A percentile compares a stretch with the other conserved stretches of the same genome.
phyloP scores from a whole-genome alignment of 2,113 vertebrate species.

The Eleginops maclovinus region DNA sequence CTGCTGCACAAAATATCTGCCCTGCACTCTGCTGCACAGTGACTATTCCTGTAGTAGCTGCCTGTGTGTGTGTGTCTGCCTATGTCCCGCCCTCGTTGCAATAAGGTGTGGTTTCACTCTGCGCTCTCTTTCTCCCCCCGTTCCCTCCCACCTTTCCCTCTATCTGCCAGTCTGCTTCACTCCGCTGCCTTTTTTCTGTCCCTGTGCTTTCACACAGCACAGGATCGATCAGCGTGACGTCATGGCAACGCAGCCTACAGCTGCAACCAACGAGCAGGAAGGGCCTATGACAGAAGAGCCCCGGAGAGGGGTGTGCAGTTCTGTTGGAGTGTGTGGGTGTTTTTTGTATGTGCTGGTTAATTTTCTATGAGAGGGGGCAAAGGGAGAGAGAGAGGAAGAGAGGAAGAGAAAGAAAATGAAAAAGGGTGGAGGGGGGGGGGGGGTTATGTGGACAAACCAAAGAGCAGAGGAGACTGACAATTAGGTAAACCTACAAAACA shows the following conservation, averaged over 20 bases:
- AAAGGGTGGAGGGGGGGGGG: too few relatives aligned
- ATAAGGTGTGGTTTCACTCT: constrained; percentile 58
- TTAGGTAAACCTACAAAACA: constrained; percentile 37
- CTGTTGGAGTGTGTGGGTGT: constrained; percentile 47
- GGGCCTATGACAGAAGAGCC: constrained; percentile 37
- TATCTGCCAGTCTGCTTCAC: constrained; percentile 45
- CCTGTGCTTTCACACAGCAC: constrained; percentile 38
- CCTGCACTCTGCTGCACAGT: constrained; percentile 25
- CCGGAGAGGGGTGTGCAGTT: constrained; percentile 33
- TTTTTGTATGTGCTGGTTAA: constrained; percentile 52
- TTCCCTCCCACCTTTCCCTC: constrained; percentile 46
- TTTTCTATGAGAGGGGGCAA: constrained; percentile 54
- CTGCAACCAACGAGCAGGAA: constrained; percentile 51
- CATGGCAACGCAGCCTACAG: constrained; percentile 58
- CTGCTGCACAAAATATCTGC: constrained; percentile 10
- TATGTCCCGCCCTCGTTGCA: constrained; percentile 31
- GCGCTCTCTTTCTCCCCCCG: constrained; percentile 16
- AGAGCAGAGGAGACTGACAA: constrained; percentile 49
- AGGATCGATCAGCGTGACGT: constrained; percentile 65
- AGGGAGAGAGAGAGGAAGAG: background rate
- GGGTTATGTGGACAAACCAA: constrained; percentile 24
- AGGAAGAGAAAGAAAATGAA: too few relatives aligned
- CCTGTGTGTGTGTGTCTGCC: constrained; percentile 31
- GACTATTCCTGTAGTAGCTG: constrained; percentile 47
- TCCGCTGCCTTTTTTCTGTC: constrained; percentile 29